phyloP scores from a whole-genome alignment of 2,888 invertebrate species.

The Luperina testacea region DNA sequence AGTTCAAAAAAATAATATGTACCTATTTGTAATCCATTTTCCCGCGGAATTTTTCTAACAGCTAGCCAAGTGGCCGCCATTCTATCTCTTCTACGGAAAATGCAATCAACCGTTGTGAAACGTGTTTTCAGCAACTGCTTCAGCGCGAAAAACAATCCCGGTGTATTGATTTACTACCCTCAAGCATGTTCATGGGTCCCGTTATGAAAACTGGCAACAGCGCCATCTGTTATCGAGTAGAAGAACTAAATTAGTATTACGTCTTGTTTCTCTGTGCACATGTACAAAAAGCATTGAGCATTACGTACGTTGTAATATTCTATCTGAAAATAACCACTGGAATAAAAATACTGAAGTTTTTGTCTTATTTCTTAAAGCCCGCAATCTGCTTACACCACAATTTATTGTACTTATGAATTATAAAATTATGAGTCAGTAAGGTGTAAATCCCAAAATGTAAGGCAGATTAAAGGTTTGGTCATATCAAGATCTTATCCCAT shows the following conservation, averaged over 20 bases:
- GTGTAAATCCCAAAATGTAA: neutral
- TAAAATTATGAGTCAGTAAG: neutral
- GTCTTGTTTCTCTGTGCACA: neutral
- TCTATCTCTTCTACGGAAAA: neutral
- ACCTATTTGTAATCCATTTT: neutral
- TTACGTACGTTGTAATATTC: neutral
- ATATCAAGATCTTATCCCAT: neutral
- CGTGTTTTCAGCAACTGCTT: slow-evolving; percentile 7
- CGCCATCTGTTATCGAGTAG: slow-evolving; percentile 60
- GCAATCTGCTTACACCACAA: neutral
- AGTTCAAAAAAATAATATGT: neutral
- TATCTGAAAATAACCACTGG: neutral
- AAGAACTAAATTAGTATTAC: slow-evolving; percentile 17
- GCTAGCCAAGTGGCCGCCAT: neutral
- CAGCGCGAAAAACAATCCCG: slow-evolving; percentile 36
- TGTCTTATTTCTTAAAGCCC: neutral
- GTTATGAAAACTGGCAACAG: slow-evolving; percentile 4
- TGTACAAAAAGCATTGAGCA: no score
- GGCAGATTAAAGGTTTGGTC: no score
- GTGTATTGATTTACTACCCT: slow-evolving; percentile 53
- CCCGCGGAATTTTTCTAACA: neutral
- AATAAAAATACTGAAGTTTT: neutral
- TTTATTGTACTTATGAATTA: neutral
- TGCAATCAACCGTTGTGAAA: neutral
- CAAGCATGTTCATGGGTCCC: neutral